Base-by-base conservation (phyloP, 2,888 invertebrate species). In the Caenorhabditis sp. region DNA sequence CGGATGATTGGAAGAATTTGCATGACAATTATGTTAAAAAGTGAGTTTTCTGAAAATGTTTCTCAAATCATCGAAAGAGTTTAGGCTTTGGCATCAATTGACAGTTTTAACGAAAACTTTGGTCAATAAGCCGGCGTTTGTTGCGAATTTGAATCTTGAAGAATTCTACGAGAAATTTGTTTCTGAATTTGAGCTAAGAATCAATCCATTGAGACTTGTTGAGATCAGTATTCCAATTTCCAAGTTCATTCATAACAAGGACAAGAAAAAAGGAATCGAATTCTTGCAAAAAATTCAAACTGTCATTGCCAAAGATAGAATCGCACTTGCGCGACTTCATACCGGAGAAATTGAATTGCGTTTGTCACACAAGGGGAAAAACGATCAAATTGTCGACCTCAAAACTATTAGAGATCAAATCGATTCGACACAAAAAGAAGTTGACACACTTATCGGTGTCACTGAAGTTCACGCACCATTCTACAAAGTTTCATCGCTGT, bases 151-250 rank as follows among this genome's bases (percentile, higher is more conserved):
- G 25, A 72, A 84, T 57, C 57, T 86, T 38, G 66, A 76, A 57
- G 84, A 88, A 84, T 90, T 99, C 23, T 97, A 99, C 89, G 92
- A 92, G 12, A 76, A 65, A 88, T 97, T 97, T 87, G 91, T 99
- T 67, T 92, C 92, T 60, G 93, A 94, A 53, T 95, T 97, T 90
- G 97, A 97, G 90, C 95, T 93, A 90, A 94, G 95, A 94, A 95
- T 97, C 78, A 97, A 96, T 89, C 94, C 95, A 0, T 90, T 97
- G 59, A 94, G 95, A 0, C 89, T 97, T 77, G 93, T 95, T 43
- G 95, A 97, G 90, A 95, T 97, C 66, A 81, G 86, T 61, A 83
- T 89, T 12, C 85, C 85, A 95, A 70, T 87, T 84, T 78, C 87
- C 83, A 31, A 82, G 68, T 77, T 86, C 87, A 68, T 84, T 82